Conservation (phyloP, 2,888 invertebrate species). For the Monochamus alternatus region DNA sequence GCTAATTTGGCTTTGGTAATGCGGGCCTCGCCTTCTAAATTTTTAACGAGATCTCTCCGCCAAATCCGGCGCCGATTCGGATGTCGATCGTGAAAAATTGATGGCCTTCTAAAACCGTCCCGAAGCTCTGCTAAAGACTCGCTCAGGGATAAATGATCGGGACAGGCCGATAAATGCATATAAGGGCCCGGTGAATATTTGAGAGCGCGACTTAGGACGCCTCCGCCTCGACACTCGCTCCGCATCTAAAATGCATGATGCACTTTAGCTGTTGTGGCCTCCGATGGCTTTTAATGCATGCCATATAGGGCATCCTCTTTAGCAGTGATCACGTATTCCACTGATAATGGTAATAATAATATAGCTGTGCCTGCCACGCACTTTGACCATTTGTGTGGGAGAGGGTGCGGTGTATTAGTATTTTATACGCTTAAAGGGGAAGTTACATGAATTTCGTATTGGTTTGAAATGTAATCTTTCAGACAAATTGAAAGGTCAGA, state of each 20-base stretch:
- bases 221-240: constrained; percentile 55
- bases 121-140: constrained; percentile 30
- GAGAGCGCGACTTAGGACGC: constrained; percentile 58
- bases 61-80: not conserved
- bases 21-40: not conserved
- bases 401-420: no score
- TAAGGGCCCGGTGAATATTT: constrained; percentile 61
- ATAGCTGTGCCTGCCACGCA: no score
- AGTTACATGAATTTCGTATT: no score
- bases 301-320: not conserved
- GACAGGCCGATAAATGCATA: constrained; percentile 52
- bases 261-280: constrained; percentile 53
- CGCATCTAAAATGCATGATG: constrained; percentile 63
- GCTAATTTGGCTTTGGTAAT: not conserved
- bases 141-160: constrained; percentile 41
- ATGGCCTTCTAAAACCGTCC: constrained; percentile 24
- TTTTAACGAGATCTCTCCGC: not conserved
- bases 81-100: constrained; percentile 19
- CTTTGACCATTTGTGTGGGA: no score
- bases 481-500: no score
- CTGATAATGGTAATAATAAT: no score
- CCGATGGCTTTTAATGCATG: constrained; percentile 48
- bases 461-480: no score
- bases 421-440: no score
- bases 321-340: no score